Evolutionary conservation across 92 coral and sea anemone genomes (phyloP).

Genomic region (Epizoanthus stellaris): DNA sequence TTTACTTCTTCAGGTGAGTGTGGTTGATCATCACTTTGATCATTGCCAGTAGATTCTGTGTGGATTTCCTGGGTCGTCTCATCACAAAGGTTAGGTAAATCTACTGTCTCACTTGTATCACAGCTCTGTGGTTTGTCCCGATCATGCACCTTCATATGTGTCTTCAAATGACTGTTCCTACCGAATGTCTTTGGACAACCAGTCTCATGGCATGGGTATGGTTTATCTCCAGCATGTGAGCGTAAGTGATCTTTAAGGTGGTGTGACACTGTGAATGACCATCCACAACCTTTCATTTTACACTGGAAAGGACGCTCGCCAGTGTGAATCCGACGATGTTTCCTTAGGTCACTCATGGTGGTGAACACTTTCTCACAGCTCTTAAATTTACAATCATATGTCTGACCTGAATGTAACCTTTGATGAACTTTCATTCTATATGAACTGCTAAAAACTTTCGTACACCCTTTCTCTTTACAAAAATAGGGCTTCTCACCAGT

Average conservation of each 20-base stretch:
- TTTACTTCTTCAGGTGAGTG: not conserved
- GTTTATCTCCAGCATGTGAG: slow-evolving; percentile 51
- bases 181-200: slow-evolving; percentile 50
- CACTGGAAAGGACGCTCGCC: slow-evolving; percentile 52
- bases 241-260: slow-evolving; percentile 51
- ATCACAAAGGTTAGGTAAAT: not conserved
- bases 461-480: slow-evolving; percentile 50
- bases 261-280: slow-evolving; percentile 50
- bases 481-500: slow-evolving; percentile 51
- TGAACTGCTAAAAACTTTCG: slow-evolving; percentile 36
- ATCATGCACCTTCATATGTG: slow-evolving; percentile 37
- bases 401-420: slow-evolving; percentile 44
- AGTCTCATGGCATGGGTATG: slow-evolving; percentile 26
- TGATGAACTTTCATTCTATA: slow-evolving; percentile 55
- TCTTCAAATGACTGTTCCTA: slow-evolving; percentile 27
- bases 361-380: slow-evolving; percentile 51
- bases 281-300: slow-evolving; percentile 38
- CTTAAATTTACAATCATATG: slow-evolving; percentile 48
- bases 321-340: slow-evolving; percentile 45
- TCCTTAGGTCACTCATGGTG: slow-evolving; percentile 52
- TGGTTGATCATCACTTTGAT: not conserved
- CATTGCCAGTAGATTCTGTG: not conserved
- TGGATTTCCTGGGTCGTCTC: not conserved
- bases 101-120: slow-evolving; percentile 6
- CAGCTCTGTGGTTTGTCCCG: slow-evolving; percentile 3